A percentile compares a stretch with the other conserved stretches of the same genome.
phyloP scores from a whole-genome alignment of 1,140 invertebrate genomes.

The Drosophila azteca region DNA sequence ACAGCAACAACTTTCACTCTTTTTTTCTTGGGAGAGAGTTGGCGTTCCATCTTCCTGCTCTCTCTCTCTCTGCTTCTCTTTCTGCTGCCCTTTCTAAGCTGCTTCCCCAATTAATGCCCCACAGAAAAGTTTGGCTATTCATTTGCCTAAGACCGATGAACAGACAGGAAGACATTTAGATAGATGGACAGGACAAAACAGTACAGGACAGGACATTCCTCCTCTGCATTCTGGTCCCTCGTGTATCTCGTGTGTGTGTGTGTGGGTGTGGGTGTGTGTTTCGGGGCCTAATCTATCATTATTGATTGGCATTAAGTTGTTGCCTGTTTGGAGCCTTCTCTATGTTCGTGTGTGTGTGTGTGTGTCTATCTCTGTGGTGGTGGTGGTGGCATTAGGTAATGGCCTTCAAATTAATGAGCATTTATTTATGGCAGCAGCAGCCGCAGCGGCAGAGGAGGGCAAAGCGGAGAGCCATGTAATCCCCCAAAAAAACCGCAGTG shows the following conservation, averaged over 20 bases:
- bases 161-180: slow-evolving; percentile 6
- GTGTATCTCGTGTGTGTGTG: slow-evolving; percentile 28
- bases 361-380: slow-evolving; percentile 13
- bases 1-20: neutral
- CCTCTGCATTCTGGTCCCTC: no score
- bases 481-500: slow-evolving; percentile 8
- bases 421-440: slow-evolving; percentile 57
- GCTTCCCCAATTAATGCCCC: slow-evolving; percentile 60
- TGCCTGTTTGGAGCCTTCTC: neutral
- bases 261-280: slow-evolving; percentile 44
- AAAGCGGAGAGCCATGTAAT: slow-evolving; percentile 1
- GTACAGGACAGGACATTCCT: no score
- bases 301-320: slow-evolving; percentile 76
- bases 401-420: slow-evolving; percentile 58
- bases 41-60: no score
- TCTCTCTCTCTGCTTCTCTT: no score
- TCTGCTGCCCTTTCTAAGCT: neutral
- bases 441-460: neutral
- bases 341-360: no score
- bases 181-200: neutral
- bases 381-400: slow-evolving; percentile 53
- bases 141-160: slow-evolving; percentile 46
- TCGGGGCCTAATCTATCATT: slow-evolving; percentile 74
- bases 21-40: no score
- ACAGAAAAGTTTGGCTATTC: slow-evolving; percentile 60